Evolutionary conservation across 2,888 invertebrate species (phyloP), one percentile per base, ranked within the genome.

Genomic region (Diarsia rubi): DNA sequence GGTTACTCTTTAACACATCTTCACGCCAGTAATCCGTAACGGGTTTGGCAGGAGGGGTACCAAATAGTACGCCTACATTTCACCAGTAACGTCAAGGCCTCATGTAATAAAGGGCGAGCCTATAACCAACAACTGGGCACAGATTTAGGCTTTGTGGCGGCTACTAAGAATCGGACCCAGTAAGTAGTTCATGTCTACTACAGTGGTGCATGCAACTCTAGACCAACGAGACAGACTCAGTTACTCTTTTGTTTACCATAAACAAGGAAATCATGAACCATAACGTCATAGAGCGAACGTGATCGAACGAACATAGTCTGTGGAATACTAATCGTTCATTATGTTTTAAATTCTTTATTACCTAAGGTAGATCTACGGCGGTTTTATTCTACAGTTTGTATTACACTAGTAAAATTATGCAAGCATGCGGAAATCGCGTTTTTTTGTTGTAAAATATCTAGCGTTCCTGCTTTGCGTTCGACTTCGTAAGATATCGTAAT

Each of bases 321-420:
- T 27, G 52, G 86, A 86, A 86, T 86, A 86, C 64, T 84, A 86
- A 86, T 75, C 54, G 65, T 37, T 59, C 16, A 71, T 78, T 81
- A 76, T 12, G 37, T 71, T 57, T 78, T 19, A 63, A 78, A 75
- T 69, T 69, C 64, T 78, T 64, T 84, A 77, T 69, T 67, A 69
- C 69, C 68, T 77, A 42, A 72, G 57, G 75, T 21, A 65, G 31
- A 71, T 54, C 45, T 54, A 42, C 19, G 44, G 70, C 37, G 62
- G 54, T 71, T 76, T 67, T 68, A 68, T 69, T 75, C 60, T 73
- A 66, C 16, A 54, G 24, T 2, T 2, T 27, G 16, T 16, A 24
- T n/a, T 54, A 73, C 11, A 44, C 52, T 54, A 37, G 42, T 65
- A 68, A 72, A 75, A 65, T 75, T 73, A 74, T 79, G 69, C 69